Evolutionary conservation across 2,797 vertebrate species (phyloP).

Genomic region (Galagoides demidoff): DNA sequence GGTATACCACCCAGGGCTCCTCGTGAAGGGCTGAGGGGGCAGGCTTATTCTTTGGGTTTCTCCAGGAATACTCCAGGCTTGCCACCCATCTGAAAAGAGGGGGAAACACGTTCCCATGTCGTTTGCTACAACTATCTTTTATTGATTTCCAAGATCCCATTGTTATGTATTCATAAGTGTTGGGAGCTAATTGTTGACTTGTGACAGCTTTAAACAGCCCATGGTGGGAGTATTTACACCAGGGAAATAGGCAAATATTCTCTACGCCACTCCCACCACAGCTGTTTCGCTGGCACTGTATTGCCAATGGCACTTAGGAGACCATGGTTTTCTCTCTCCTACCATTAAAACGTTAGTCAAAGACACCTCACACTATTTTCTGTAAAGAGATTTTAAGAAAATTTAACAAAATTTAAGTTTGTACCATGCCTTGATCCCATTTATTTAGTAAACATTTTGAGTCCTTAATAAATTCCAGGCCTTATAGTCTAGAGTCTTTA

Average conservation of each 20-base stretch:
- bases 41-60: background rate
- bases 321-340: background rate
- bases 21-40: background rate
- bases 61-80: background rate
- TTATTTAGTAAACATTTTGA: background rate
- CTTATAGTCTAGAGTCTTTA: background rate
- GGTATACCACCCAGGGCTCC: background rate
- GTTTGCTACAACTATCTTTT: constrained; percentile 10
- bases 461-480: background rate
- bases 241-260: background rate
- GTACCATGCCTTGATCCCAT: background rate
- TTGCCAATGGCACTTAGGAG: background rate
- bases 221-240: background rate
- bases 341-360: background rate
- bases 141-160: background rate
- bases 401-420: background rate
- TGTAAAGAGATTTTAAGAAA: background rate
- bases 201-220: background rate
- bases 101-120: background rate
- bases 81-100: background rate
- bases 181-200: background rate
- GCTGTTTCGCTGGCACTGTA: background rate
- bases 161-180: background rate
- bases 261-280: background rate
- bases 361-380: background rate